Percentiles rank a stretch among this genome's conserved stretches.
Evolutionary conservation across 2,113 vertebrate genomes (phyloP).

Genomic region (Lagenorhynchus albirostris): DNA sequence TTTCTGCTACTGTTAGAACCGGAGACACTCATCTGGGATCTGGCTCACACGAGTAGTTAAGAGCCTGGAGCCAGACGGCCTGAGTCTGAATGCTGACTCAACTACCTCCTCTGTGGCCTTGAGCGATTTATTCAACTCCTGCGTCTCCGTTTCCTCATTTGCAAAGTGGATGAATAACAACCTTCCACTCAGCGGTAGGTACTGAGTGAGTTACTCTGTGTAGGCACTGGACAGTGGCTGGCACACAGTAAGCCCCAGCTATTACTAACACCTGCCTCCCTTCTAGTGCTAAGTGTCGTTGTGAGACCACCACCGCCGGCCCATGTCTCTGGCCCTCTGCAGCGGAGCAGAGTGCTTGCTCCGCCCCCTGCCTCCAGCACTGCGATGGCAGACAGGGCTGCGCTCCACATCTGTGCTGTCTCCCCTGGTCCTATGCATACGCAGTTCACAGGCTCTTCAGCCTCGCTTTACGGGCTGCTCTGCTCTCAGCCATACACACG

Average conservation of each 20-base stretch:
- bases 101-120: not conserved
- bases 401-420: not conserved
- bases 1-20: not conserved
- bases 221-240: not conserved
- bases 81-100: not conserved
- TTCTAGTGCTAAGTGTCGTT: not conserved
- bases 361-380: not conserved
- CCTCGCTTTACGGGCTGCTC: not conserved
- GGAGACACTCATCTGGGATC: not conserved
- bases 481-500: not conserved
- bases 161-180: not conserved
- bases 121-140: not conserved
- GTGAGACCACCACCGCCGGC: not conserved
- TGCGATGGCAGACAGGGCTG: not conserved
- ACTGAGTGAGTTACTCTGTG: not conserved
- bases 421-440: not conserved
- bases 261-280: not conserved
- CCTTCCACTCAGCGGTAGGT: not conserved
- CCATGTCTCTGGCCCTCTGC: not conserved
- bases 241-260: not conserved
- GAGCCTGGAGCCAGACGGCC: not conserved
- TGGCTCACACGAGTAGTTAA: not conserved
- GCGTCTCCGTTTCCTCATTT: not conserved
- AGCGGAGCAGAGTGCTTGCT: rapidly evolving
- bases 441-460: not conserved